Evolutionary conservation across 2,113 vertebrate genomes (phyloP).

Genomic region (Brienomyrus brachyistius): DNA sequence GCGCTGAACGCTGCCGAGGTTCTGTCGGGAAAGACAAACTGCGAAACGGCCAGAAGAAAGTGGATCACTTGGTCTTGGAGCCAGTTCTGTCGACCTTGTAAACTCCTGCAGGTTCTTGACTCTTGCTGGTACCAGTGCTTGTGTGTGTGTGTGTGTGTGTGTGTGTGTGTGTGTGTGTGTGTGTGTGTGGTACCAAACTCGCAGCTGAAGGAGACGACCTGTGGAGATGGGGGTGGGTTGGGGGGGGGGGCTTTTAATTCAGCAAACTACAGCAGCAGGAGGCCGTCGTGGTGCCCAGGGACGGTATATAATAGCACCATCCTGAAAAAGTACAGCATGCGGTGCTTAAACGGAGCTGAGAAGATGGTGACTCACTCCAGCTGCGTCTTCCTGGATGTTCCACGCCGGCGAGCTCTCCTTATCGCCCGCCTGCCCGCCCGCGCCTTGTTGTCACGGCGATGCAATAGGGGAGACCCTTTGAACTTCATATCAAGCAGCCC

Average conservation of each 20-base stretch:
- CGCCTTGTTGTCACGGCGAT: not conserved
- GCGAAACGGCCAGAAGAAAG: not conserved
- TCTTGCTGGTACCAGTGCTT: not conserved
- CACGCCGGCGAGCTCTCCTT: not conserved
- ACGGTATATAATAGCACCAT: not conserved
- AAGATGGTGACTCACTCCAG: not conserved
- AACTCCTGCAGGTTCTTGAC: not conserved
- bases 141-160: no score
- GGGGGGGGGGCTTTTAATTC: not conserved
- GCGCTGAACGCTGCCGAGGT: not conserved
- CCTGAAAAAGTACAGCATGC: not conserved
- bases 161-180: not conserved
- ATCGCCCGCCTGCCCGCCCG: not conserved
- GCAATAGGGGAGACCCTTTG: not conserved
- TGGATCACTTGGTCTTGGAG: not conserved
- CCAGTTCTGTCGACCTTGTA: not conserved
- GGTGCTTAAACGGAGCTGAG: not conserved
- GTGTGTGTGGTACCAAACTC: not conserved
- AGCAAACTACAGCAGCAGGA: not conserved
- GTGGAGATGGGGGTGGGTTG: not conserved
- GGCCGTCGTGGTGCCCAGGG: not conserved
- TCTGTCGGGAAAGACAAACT: not conserved
- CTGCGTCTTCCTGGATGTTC: not conserved
- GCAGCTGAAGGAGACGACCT: not conserved
- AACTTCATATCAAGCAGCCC: not conserved